Evolutionary conservation across 2,797 vertebrate species (phyloP).

Genomic region (Toxotes lorentzi): DNA sequence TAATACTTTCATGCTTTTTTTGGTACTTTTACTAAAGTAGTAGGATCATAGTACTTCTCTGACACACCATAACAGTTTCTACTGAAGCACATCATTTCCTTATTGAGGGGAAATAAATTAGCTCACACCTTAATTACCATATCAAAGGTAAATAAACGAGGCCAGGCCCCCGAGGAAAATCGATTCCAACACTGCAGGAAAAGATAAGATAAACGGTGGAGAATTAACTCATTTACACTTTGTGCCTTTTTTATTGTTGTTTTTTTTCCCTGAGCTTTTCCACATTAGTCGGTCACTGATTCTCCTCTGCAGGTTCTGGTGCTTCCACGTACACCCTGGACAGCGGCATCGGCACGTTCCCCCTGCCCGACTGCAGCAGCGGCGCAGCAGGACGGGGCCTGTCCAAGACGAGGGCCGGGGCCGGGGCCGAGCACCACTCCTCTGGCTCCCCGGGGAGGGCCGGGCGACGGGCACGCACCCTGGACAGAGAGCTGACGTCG

Average conservation of each 20-base stretch:
- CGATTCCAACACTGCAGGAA: not conserved
- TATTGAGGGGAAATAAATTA: conserved; percentile 8
- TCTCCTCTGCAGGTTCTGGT: conserved; percentile 87
- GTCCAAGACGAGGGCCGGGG: conserved; percentile 88
- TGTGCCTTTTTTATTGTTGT: fast-evolving
- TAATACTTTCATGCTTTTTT: too few relatives aligned
- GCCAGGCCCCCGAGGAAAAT: conserved; percentile 16
- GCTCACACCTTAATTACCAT: conserved; percentile 33
- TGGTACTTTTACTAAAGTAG: not conserved
- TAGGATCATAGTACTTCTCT: not conserved
- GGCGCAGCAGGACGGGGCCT: conserved; percentile 89
- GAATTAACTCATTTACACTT: conserved; percentile 8
- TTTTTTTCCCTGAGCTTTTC: not conserved
- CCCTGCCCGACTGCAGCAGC: conserved; percentile 91
- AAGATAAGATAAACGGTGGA: not conserved
- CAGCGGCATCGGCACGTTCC: conserved; percentile 98
- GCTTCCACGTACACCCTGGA: conserved; percentile 95
- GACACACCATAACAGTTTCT: not conserved
- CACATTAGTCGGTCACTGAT: not conserved
- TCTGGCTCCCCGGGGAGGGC: conserved; percentile 84
- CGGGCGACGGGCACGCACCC: conserved; percentile 90
- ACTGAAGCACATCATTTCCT: conserved; percentile 19
- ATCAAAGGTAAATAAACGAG: conserved; percentile 34
- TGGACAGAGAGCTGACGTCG: conserved; percentile 91
- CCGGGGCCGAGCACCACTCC: conserved; percentile 86